Conservation (phyloP, 2,113 vertebrate species). For the Pluvialis apricaria region DNA sequence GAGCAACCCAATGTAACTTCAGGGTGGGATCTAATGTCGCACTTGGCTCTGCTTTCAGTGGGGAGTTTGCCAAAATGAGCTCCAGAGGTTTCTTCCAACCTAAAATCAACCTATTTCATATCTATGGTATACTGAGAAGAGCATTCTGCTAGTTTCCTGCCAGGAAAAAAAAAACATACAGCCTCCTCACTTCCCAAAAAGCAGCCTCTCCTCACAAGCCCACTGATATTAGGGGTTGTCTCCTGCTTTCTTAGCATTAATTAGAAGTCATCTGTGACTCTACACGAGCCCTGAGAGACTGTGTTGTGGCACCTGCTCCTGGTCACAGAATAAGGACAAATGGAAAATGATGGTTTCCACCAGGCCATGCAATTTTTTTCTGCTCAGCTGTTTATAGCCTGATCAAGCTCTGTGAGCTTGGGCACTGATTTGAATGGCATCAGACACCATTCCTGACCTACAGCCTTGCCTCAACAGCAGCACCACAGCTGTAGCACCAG, state of each 20-base stretch:
- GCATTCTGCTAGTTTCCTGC: background rate
- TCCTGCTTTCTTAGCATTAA: background rate
- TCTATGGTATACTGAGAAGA: background rate
- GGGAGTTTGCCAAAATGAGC: background rate
- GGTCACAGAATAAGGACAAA: background rate
- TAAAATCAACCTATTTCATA: background rate
- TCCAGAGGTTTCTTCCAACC: background rate
- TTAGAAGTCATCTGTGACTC: background rate
- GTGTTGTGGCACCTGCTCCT: background rate
- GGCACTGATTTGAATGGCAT: background rate
- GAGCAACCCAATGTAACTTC: background rate
- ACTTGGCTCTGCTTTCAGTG: background rate
- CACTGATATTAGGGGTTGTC: background rate
- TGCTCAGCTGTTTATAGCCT: background rate
- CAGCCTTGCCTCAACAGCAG: background rate
- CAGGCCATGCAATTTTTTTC: background rate
- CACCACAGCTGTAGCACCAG: background rate
- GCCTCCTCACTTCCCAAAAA: background rate
- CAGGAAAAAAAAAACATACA: background rate
- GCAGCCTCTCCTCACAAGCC: background rate
- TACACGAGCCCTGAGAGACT: background rate
- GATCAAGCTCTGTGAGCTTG: background rate
- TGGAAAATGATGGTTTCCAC: background rate
- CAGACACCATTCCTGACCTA: background rate
- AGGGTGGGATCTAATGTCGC: fast-evolving